Conservation (phyloP, 2,113 vertebrate genomes). For the Clarias gariepinus region DNA sequence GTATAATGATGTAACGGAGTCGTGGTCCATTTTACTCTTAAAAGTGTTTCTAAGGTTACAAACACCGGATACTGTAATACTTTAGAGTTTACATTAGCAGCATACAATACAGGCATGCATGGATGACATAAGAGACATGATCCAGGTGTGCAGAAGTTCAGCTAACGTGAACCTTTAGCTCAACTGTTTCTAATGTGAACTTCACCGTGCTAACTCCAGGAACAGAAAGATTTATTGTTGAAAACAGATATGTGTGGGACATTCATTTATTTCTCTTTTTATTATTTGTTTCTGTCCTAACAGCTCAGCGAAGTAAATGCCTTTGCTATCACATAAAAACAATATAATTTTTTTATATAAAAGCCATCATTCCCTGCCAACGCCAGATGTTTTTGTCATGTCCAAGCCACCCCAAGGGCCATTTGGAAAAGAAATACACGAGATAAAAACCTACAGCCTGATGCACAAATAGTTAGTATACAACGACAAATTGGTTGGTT, state of each 20-base stretch:
- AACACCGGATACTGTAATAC: background rate
- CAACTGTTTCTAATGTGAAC: background rate
- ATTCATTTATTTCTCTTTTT: background rate
- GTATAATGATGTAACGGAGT: background rate
- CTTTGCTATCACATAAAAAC: background rate
- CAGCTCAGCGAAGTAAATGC: background rate
- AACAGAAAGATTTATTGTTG: background rate
- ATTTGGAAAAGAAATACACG: background rate
- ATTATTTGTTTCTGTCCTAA: background rate
- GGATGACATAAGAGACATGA: background rate
- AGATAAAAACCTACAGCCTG: background rate
- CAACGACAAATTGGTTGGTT: background rate
- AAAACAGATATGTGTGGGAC: background rate
- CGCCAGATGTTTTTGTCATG: conserved; percentile 10
- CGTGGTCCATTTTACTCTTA: too few species aligned
- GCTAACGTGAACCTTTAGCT: too few species aligned
- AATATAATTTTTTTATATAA: background rate
- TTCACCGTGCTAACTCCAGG: background rate
- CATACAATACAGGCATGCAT: background rate
- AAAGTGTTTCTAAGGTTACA: conserved; percentile 4
- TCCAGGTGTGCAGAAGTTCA: background rate
- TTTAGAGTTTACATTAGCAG: background rate
- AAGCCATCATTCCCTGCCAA: background rate
- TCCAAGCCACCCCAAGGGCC: background rate
- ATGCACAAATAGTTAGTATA: background rate